Conservation (phyloP, 2,113 vertebrate genomes). For the Clarias gariepinus region DNA sequence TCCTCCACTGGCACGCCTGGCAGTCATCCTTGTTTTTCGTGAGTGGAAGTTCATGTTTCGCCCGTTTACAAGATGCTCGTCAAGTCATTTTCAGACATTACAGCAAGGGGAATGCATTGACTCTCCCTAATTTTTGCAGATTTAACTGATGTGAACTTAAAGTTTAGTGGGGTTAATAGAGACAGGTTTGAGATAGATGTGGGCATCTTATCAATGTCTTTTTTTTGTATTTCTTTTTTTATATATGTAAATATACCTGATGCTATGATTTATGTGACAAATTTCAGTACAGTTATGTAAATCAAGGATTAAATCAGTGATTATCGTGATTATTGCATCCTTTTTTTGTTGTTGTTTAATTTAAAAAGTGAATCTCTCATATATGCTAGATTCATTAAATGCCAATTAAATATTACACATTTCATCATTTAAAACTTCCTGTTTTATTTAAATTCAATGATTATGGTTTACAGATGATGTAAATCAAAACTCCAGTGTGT, state of each 20-base stretch:
- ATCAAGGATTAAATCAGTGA: not conserved
- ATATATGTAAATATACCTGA: not conserved
- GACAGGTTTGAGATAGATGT: not conserved
- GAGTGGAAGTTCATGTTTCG: slow-evolving; percentile 16
- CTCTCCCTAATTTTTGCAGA: not conserved
- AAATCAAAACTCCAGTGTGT: no score
- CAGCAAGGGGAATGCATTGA: not conserved
- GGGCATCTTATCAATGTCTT: not conserved
- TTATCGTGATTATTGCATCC: not conserved
- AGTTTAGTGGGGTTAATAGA: not conserved
- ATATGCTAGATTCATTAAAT: no score
- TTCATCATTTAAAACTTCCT: no score
- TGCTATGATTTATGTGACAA: not conserved
- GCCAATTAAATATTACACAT: no score
- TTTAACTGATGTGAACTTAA: not conserved
- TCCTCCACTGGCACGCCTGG: slow-evolving; percentile 25
- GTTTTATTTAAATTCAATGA: no score
- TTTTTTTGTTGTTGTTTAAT: not conserved
- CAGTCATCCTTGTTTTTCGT: slow-evolving; percentile 24
- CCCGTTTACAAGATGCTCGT: not conserved
- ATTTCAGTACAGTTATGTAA: not conserved
- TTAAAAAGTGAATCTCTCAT: no score
- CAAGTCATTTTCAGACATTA: not conserved
- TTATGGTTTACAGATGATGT: no score
- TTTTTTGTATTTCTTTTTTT: not conserved